Percentiles rank a stretch among this genome's conserved stretches.
Conservation (phyloP, 2,888 invertebrate genomes). For the Hoplodrina ambigua region DNA sequence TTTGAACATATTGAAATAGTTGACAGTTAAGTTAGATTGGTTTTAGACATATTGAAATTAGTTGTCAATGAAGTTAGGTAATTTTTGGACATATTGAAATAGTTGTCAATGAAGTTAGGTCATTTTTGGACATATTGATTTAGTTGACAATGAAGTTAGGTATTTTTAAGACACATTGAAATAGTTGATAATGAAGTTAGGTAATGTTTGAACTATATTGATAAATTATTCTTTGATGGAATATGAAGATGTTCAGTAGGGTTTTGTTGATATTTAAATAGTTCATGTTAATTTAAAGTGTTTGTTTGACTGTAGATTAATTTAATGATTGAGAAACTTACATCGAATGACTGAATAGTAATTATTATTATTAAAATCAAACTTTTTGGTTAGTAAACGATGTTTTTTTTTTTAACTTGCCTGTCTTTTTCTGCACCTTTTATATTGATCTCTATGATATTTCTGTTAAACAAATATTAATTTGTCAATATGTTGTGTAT, state of each 20-base stretch:
- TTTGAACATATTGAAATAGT: too few species aligned
- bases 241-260: neutral
- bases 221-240: neutral
- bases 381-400: conserved; percentile 28
- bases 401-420: conserved; percentile 75
- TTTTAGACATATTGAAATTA: neutral
- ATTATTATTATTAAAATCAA: neutral
- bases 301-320: neutral
- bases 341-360: conserved; percentile 4
- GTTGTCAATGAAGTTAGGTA: neutral
- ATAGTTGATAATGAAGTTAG: neutral
- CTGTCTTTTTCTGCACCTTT: conserved; percentile 75
- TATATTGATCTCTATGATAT: conserved; percentile 84
- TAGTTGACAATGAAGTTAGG: too few species aligned
- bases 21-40: too few species aligned
- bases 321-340: conserved; percentile 2
- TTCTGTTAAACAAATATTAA: conserved; percentile 78
- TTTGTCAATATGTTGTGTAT: conserved; percentile 15
- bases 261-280: neutral
- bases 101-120: too few species aligned
- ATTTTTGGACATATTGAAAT: too few species aligned
- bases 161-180: too few species aligned
- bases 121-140: too few species aligned
- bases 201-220: neutral
- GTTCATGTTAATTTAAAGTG: neutral